Percentiles rank a stretch among this genome's conserved stretches.
These are phyloP conservation scores for Xiphorhynchus erythropygius DNA, from an alignment of 2,797 vertebrate genomes.

Conservation along the genomic window DNA sequence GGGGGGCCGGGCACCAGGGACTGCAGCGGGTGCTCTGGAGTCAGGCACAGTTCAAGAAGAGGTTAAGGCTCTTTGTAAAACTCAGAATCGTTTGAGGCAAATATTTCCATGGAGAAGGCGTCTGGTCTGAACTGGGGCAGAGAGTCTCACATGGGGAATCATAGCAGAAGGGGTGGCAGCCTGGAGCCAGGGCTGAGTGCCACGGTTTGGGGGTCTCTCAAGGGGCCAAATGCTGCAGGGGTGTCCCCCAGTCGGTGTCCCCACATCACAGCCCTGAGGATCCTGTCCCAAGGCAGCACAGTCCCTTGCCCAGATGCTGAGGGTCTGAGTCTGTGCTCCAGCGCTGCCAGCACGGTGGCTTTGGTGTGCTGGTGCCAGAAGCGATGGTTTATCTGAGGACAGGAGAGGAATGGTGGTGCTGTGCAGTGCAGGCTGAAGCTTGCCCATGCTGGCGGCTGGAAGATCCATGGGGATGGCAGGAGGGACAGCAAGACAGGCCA, in stretches of 20 bases:
- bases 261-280: accelerated
- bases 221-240: not conserved
- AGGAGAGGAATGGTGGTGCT: accelerated
- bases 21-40: not conserved
- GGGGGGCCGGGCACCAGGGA: accelerated
- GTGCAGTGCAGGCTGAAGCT: not conserved
- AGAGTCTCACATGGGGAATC: accelerated
- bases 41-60: not conserved
- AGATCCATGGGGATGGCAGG: accelerated
- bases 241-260: accelerated
- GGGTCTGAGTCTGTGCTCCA: accelerated
- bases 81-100: accelerated
- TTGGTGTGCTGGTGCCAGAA: accelerated
- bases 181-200: not conserved
- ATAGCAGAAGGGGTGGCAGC: accelerated
- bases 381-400: accelerated
- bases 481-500: not conserved
- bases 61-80: too few species aligned
- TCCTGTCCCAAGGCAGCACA: accelerated
- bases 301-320: not conserved
- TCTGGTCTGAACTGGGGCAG: not conserved
- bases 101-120: accelerated
- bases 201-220: not conserved
- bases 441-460: accelerated
- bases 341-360: accelerated